Percentiles rank a stretch among this genome's conserved stretches.
phyloP scores from a whole-genome alignment of 2,888 invertebrate genomes.

The Chorisops tibialis region DNA sequence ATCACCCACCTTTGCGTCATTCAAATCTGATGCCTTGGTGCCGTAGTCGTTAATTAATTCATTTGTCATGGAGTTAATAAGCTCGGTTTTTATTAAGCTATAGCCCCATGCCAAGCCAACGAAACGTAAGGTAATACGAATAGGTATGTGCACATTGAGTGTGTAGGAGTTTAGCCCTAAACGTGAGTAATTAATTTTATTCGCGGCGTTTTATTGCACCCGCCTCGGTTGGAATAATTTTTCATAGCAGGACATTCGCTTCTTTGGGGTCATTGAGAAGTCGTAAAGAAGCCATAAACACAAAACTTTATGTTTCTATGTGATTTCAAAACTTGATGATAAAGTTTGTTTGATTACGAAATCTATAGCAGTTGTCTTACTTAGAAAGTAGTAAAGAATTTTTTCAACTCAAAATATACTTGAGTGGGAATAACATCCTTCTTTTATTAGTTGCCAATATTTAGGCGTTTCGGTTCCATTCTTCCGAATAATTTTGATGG shows the following conservation, averaged over 20 bases:
- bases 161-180: neutral
- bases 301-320: neutral
- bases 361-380: too few relatives aligned
- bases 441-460: too few relatives aligned
- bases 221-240: neutral
- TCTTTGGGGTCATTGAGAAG: neutral
- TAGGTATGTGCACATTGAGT: slow-evolving; percentile 1
- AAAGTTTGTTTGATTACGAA: too few relatives aligned
- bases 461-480: too few relatives aligned
- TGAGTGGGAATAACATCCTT: too few relatives aligned
- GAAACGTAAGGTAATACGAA: neutral
- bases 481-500: too few relatives aligned
- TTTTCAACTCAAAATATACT: too few relatives aligned
- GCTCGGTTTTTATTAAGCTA: slow-evolving; percentile 22
- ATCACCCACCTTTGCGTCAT: too few relatives aligned
- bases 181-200: slow-evolving; percentile 24
- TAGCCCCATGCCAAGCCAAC: too few relatives aligned
- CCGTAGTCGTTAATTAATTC: slow-evolving; percentile 17
- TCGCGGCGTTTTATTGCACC: slow-evolving; percentile 7
- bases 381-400: too few relatives aligned
- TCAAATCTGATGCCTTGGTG: too few relatives aligned
- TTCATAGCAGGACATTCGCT: neutral
- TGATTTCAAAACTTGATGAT: neutral
- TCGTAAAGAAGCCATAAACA: neutral
- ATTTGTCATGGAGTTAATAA: slow-evolving; percentile 28